Evolutionary conservation across 2,113 vertebrate species (phyloP).

Genomic region (Urocynchramus pylzowi): DNA sequence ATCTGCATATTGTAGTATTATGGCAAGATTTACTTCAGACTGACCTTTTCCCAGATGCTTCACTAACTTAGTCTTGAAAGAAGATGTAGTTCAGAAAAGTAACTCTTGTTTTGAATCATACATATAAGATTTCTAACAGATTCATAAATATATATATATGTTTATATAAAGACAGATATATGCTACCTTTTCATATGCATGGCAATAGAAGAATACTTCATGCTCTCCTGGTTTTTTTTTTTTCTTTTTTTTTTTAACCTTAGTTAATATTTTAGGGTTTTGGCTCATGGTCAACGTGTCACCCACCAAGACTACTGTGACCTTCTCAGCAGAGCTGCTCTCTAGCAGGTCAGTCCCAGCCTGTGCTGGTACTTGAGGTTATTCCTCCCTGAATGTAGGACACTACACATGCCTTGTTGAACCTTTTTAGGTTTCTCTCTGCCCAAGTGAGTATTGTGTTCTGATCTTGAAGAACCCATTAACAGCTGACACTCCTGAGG

Average conservation of each 20-base stretch:
- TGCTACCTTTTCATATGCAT: not conserved
- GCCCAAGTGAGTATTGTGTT: not conserved
- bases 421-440: not conserved
- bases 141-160: not conserved
- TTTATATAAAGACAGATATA: not conserved
- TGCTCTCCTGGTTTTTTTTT: not conserved
- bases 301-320: not conserved
- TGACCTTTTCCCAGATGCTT: not conserved
- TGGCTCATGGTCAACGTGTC: not conserved
- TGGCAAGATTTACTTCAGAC: not conserved
- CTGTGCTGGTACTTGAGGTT: not conserved
- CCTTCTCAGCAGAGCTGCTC: not conserved
- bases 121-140: not conserved
- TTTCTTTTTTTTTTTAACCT: not conserved
- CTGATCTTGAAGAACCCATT: not conserved
- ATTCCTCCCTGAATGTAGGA: not conserved
- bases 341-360: not conserved
- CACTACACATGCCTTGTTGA: no score
- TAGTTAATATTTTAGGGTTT: not conserved
- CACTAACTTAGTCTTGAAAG: not conserved
- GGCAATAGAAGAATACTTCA: not conserved
- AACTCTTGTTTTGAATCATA: not conserved
- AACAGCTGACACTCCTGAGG: not conserved
- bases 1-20: not conserved
- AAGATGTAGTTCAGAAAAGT: not conserved